Conservation (phyloP, 1,140 invertebrate genomes). For the Tetramorium simillimum region DNA sequence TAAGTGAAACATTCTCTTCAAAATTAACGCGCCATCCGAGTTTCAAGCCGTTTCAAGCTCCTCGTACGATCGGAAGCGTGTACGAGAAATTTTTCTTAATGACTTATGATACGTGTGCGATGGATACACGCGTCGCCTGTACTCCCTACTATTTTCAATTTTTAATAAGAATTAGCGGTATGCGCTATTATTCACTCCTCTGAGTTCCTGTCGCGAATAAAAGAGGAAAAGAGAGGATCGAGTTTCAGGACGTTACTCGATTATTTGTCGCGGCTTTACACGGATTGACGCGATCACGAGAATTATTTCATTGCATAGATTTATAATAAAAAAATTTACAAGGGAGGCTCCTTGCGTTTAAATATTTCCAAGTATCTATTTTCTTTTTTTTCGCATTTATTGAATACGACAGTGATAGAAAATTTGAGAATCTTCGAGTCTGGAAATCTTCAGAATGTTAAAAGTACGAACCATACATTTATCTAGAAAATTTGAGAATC, state of each 20-base stretch:
- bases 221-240: constrained; percentile 14
- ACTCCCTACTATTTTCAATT: constrained; percentile 81
- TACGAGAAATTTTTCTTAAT: constrained; percentile 40
- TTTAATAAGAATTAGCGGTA: constrained; percentile 52
- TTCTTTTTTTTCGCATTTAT: neutral
- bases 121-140: constrained; percentile 45
- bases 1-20: constrained; percentile 7
- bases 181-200: constrained; percentile 28
- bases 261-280: constrained; percentile 53
- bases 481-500: neutral
- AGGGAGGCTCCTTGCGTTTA: neutral
- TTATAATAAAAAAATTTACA: neutral
- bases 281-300: constrained; percentile 44
- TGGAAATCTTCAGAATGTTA: neutral
- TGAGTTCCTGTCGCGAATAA: constrained; percentile 31
- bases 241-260: constrained; percentile 22
- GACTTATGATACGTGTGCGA: constrained; percentile 13
- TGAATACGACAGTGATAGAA: neutral
- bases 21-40: constrained; percentile 2
- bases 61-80: constrained; percentile 48
- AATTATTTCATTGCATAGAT: constrained; percentile 11
- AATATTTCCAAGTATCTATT: neutral
- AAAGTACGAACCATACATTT: too few relatives aligned
- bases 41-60: constrained; percentile 22
- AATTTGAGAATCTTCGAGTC: neutral